phyloP scores from a whole-genome alignment of 2,888 invertebrate species.

The Tuta absoluta region DNA sequence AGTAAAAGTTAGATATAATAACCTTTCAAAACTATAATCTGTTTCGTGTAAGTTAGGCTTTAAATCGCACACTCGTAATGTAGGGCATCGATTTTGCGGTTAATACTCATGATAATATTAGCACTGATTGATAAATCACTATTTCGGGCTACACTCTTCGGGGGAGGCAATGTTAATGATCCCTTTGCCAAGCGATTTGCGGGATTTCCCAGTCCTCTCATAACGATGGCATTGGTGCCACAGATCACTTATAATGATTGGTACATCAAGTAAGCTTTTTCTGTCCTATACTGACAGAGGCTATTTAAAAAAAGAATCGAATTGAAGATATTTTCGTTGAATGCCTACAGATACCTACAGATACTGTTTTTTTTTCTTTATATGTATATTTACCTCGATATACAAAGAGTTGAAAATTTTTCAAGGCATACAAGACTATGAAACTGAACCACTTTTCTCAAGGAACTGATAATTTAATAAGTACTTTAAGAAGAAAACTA shows the following conservation, averaged over 20 bases:
- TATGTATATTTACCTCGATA: too few relatives aligned
- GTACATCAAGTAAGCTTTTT: background rate
- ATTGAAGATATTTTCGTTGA: too few relatives aligned
- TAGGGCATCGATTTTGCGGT: slow-evolving; percentile 54
- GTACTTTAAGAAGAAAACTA: too few relatives aligned
- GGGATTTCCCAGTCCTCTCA: background rate
- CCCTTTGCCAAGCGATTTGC: background rate
- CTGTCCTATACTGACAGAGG: background rate
- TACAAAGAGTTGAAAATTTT: too few relatives aligned
- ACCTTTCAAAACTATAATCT: background rate
- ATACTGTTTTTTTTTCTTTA: background rate
- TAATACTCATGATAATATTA: slow-evolving; percentile 51
- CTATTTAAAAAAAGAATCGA: too few relatives aligned
- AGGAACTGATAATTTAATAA: too few relatives aligned
- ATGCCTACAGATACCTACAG: background rate
- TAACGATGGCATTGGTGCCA: background rate
- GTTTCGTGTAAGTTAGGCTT: slow-evolving; percentile 10
- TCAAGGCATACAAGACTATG: too few relatives aligned
- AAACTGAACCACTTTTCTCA: too few relatives aligned
- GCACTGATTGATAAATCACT: slow-evolving; percentile 28
- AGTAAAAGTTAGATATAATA: background rate
- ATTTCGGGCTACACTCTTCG: background rate
- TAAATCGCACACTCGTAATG: slow-evolving; percentile 32
- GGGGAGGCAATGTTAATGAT: background rate
- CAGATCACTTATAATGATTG: too few relatives aligned